A percentile compares a stretch with the other conserved stretches of the same genome.
Evolutionary conservation across 2,888 invertebrate species (phyloP).

Genomic region (Alsophila aescularia): DNA sequence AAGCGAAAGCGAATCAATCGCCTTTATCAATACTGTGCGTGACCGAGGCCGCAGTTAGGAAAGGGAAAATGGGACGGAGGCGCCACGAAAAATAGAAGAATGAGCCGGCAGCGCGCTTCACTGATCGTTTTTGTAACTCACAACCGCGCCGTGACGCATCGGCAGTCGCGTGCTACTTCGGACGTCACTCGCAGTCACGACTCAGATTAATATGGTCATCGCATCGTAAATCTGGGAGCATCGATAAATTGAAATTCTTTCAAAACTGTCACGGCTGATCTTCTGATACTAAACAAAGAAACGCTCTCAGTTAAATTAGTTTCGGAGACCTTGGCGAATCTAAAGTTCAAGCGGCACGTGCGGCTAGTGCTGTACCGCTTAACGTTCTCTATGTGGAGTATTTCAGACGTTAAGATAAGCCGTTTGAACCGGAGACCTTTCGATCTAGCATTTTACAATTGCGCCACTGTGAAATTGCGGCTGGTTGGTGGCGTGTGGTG

Average conservation of each 20-base stretch:
- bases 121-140: conserved; percentile 54
- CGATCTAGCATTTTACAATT: conserved; percentile 79
- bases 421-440: conserved; percentile 77
- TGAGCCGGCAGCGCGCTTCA: conserved; percentile 67
- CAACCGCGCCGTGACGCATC: conserved; percentile 58
- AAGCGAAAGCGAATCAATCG: conserved; percentile 83
- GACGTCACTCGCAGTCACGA: conserved; percentile 65
- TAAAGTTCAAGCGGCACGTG: conserved; percentile 63
- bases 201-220: conserved; percentile 58
- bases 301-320: conserved; percentile 40
- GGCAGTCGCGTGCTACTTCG: conserved; percentile 64
- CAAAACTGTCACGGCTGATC: conserved; percentile 33
- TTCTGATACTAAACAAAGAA: conserved; percentile 34
- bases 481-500: conserved; percentile 67
- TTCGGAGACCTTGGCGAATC: conserved; percentile 46
- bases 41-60: conserved; percentile 80
- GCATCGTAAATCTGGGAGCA: conserved; percentile 54
- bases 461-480: conserved; percentile 75
- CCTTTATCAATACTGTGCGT: conserved; percentile 73
- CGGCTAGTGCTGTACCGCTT: conserved; percentile 59
- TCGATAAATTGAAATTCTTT: conserved; percentile 48
- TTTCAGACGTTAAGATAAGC: conserved; percentile 73
- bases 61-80: conserved; percentile 77
- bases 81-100: conserved; percentile 72
- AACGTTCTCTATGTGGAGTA: conserved; percentile 60